These are phyloP conservation scores for Hypomesus transpacificus DNA, from an alignment of 2,113 vertebrate genomes.

Conservation along the genomic window DNA sequence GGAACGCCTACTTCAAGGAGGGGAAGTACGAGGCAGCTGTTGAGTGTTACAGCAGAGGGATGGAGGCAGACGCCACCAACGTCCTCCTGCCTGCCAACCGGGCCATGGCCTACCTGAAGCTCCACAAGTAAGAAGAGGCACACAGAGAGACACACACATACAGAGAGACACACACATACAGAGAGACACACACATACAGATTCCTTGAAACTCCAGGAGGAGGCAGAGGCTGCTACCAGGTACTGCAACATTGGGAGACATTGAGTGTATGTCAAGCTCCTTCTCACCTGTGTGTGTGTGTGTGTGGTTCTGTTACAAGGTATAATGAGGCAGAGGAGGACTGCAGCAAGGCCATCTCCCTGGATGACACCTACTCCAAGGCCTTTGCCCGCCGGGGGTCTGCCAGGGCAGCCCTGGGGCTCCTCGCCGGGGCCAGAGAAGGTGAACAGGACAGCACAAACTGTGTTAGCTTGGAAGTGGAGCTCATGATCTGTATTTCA, in stretches of 20 bases:
- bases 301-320: conserved; percentile 55
- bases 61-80: conserved; percentile 85
- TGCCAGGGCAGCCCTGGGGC: conserved; percentile 83
- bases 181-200: too few relatives aligned
- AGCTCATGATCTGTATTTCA: background rate
- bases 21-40: conserved; percentile 88
- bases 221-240: too few relatives aligned
- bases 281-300: too few relatives aligned
- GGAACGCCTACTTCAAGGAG: conserved; percentile 95
- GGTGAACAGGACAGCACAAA: conserved; percentile 64
- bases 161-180: too few relatives aligned
- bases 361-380: conserved; percentile 88
- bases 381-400: conserved; percentile 91
- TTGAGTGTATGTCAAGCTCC: too few relatives aligned
- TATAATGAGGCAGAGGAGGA: conserved; percentile 89
- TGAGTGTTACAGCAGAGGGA: conserved; percentile 87
- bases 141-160: too few relatives aligned
- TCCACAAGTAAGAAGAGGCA: conserved; percentile 75
- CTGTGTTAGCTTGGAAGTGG: background rate
- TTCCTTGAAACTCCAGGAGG: too few relatives aligned
- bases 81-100: conserved; percentile 92
- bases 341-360: conserved; percentile 80
- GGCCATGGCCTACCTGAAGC: conserved; percentile 93
- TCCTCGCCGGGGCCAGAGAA: conserved; percentile 80
- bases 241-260: too few relatives aligned